phyloP scores from a whole-genome alignment of 2,888 invertebrate genomes.

The Mesochorus sp. region DNA sequence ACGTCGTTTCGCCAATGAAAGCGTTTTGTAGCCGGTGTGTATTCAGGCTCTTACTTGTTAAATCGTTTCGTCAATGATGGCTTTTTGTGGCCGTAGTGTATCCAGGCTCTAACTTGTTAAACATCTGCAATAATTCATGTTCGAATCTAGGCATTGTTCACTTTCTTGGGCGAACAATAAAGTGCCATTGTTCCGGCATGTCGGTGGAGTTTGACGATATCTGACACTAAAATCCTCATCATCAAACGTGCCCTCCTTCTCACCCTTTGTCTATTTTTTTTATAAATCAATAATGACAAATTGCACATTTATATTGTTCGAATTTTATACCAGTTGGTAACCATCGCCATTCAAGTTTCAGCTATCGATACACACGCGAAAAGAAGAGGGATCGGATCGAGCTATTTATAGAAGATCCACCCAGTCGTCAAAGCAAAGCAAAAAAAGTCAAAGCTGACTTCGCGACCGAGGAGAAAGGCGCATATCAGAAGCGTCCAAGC shows the following conservation, averaged over 20 bases:
- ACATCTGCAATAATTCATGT: slow-evolving; percentile 67
- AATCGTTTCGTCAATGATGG: slow-evolving; percentile 60
- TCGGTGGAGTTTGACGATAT: slow-evolving; percentile 1
- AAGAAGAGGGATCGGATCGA: background rate
- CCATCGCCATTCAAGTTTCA: no score
- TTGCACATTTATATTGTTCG: no score
- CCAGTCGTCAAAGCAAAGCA: background rate
- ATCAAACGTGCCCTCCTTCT: background rate
- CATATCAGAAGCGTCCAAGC: background rate
- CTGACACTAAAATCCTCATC: slow-evolving; percentile 30
- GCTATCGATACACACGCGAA: background rate
- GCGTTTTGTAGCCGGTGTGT: no score
- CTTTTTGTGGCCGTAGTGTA: slow-evolving; percentile 57
- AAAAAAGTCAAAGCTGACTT: background rate
- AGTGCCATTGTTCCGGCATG: slow-evolving; percentile 61
- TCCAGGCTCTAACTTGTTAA: slow-evolving; percentile 58
- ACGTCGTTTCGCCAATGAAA: no score
- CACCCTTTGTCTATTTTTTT: background rate
- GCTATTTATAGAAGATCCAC: slow-evolving; percentile 1
- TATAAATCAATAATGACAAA: background rate
- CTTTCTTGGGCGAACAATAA: slow-evolving; percentile 46
- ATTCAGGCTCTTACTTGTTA: no score
- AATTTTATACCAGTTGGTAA: no score
- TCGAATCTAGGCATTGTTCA: slow-evolving; percentile 59
- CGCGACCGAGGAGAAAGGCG: background rate